Evolutionary conservation across 2,797 vertebrate species (phyloP).

Genomic region (Sciurus vulgaris): DNA sequence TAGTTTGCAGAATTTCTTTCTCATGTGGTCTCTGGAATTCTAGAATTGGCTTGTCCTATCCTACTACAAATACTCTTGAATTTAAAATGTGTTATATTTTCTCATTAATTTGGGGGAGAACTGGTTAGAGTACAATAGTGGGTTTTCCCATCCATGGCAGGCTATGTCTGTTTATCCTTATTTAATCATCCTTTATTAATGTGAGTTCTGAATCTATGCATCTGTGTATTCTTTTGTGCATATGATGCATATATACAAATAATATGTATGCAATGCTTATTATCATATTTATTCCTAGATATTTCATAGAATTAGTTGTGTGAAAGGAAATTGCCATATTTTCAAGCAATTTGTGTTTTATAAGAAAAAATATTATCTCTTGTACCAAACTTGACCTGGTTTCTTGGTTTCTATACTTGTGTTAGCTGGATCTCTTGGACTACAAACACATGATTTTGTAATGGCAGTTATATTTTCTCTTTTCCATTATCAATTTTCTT

Average conservation of each 20-base stretch:
- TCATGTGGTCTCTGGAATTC: not conserved
- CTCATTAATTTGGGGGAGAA: not conserved
- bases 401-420: not conserved
- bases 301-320: not conserved
- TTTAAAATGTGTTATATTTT: too few species aligned
- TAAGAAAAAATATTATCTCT: not conserved
- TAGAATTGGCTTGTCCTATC: not conserved
- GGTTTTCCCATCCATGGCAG: not conserved
- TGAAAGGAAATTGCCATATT: not conserved
- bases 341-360: not conserved
- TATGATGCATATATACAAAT: not conserved
- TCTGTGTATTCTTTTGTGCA: not conserved
- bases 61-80: not conserved
- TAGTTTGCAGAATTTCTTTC: not conserved
- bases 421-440: not conserved
- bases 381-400: not conserved
- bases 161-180: not conserved
- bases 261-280: not conserved
- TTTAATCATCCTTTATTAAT: not conserved
- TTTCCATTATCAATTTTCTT: not conserved
- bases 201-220: not conserved
- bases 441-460: not conserved
- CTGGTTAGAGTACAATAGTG: not conserved
- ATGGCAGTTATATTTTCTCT: not conserved
- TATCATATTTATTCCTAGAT: not conserved